These are phyloP conservation scores for Limnephilus rhombicus DNA, from an alignment of 2,888 invertebrate genomes.

Conservation along the genomic window DNA sequence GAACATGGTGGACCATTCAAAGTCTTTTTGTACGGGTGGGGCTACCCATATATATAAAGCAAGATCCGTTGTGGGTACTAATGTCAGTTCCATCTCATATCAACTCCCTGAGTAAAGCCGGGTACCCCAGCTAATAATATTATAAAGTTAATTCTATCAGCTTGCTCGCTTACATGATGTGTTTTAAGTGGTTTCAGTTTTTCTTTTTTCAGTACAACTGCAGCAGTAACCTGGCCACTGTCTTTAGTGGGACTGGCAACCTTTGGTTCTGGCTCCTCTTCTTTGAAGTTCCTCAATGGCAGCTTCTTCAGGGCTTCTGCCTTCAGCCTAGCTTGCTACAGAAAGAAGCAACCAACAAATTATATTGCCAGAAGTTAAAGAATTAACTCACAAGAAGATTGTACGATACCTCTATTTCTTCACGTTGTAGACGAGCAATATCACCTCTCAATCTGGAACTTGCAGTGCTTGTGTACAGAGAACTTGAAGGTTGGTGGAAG, in stretches of 20 bases:
- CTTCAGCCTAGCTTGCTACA: conserved; percentile 77
- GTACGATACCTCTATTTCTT: conserved; percentile 79
- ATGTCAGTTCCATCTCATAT: too few relatives aligned
- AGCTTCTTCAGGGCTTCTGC: conserved; percentile 79
- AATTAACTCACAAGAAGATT: neutral
- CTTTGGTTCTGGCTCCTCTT: conserved; percentile 4
- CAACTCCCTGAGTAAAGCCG: too few relatives aligned
- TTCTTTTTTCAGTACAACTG: conserved; percentile 19
- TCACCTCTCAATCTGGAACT: conserved; percentile 88
- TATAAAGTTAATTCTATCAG: neutral
- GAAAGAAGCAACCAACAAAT: neutral
- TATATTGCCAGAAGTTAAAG: neutral
- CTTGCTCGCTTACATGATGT: conserved; percentile 20
- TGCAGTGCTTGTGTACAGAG: conserved; percentile 86
- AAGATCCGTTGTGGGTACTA: too few relatives aligned
- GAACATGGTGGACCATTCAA: too few relatives aligned
- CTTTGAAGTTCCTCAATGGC: conserved; percentile 67
- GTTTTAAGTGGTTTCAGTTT: conserved; percentile 31
- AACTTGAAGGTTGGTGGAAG: conserved; percentile 86
- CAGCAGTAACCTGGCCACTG: neutral
- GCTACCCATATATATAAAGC: too few relatives aligned
- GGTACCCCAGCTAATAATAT: too few relatives aligned
- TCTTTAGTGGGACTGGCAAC: conserved; percentile 13
- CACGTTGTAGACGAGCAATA: conserved; percentile 83
- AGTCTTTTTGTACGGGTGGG: too few relatives aligned